Conservation (phyloP, 2,888 invertebrate species). For the Galeopsomyia nigrocyanea region DNA sequence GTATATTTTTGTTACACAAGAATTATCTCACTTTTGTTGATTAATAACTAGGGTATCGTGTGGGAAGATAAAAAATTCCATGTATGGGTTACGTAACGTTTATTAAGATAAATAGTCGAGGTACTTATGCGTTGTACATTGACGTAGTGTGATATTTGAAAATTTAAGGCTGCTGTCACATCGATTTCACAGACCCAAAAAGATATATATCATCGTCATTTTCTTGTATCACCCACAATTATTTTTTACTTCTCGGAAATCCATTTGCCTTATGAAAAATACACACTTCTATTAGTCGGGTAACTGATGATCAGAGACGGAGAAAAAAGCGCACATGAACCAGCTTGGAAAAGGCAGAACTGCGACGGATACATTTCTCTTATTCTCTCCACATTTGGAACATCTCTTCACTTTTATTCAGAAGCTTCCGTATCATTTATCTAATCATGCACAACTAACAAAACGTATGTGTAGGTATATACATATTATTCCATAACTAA, state of each 20-base stretch:
- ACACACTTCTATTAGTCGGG: slow-evolving; percentile 40
- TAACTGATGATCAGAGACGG: slow-evolving; percentile 40
- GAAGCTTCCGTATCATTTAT: slow-evolving; percentile 30
- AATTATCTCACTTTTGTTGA: too few relatives aligned
- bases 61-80: slow-evolving; percentile 4
- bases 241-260: slow-evolving; percentile 21
- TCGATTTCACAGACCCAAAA: slow-evolving; percentile 41
- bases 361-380: slow-evolving; percentile 37
- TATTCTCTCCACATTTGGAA: slow-evolving; percentile 15
- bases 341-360: slow-evolving; percentile 41
- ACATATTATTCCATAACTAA: slow-evolving; percentile 49
- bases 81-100: slow-evolving; percentile 46
- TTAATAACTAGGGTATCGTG: neutral
- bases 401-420: slow-evolving; percentile 25
- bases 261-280: slow-evolving; percentile 43
- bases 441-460: slow-evolving; percentile 55
- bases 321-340: slow-evolving; percentile 40
- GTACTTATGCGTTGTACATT: slow-evolving; percentile 46
- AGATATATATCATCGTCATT: slow-evolving; percentile 33
- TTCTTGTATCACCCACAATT: slow-evolving; percentile 13
- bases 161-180: slow-evolving; percentile 45
- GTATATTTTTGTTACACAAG: too few relatives aligned
- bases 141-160: slow-evolving; percentile 44
- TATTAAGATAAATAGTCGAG: slow-evolving; percentile 49
- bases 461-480: slow-evolving; percentile 54